Evolutionary conservation across 2,888 invertebrate species (phyloP).

Genomic region (Hyposoter didymator): DNA sequence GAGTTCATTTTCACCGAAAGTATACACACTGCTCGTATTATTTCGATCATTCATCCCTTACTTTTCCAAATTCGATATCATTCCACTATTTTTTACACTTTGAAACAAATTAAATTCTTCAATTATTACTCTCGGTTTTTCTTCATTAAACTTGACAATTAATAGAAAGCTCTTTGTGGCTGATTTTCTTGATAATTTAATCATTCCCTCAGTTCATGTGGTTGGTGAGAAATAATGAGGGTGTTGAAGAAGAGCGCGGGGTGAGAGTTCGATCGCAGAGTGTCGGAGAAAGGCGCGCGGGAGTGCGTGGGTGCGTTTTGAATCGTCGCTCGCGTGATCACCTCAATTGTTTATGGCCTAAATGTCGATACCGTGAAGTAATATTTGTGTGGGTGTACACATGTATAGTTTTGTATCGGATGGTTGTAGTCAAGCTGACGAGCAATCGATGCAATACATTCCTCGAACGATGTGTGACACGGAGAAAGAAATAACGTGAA

Average conservation of each 20-base stretch:
- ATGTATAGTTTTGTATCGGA: neutral
- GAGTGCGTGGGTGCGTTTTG: conserved; percentile 61
- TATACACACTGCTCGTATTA: neutral
- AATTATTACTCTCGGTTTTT: neutral
- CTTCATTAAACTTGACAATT: neutral
- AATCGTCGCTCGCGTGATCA: conserved; percentile 46
- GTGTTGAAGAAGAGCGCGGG: neutral
- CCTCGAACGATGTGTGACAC: conserved; percentile 16
- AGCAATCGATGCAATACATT: conserved; percentile 29
- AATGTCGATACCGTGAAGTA: neutral
- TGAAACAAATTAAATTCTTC: neutral
- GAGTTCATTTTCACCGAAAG: conserved; percentile 14
- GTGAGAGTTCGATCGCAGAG: conserved; percentile 38
- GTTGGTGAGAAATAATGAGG: conserved; percentile 6
- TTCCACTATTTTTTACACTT: neutral
- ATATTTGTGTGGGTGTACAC: conserved; percentile 2
- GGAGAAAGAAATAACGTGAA: conserved; percentile 15
- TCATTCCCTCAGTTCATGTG: neutral
- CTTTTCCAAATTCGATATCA: neutral
- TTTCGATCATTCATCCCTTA: neutral
- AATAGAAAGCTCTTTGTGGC: neutral
- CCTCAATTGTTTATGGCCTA: conserved; percentile 16
- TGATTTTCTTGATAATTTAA: neutral
- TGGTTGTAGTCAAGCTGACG: neutral
- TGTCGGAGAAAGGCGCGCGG: conserved; percentile 53